A percentile compares a stretch with the other conserved stretches of the same genome.
These are phyloP conservation scores for Oenanthe oenanthe DNA, from an alignment of 2,113 vertebrate species.

Conservation along the genomic window DNA sequence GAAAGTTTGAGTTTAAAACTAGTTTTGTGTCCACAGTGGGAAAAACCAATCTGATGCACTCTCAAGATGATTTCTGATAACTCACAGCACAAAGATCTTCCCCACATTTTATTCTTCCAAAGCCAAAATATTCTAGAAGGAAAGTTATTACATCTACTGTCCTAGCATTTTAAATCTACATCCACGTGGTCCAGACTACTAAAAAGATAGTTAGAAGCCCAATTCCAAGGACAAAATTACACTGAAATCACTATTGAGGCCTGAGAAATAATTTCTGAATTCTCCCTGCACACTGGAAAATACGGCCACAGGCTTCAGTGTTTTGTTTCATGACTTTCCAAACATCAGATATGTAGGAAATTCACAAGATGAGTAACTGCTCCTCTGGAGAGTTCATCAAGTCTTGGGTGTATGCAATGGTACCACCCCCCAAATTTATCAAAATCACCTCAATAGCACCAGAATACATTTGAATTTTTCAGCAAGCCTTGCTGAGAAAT, in stretches of 20 bases:
- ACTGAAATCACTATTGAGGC: background rate
- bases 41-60: background rate
- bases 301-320: background rate
- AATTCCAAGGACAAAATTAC: background rate
- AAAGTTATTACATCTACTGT: background rate
- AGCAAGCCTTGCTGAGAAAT: background rate
- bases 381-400: background rate
- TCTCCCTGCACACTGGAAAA: background rate
- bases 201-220: background rate
- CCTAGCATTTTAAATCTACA: background rate
- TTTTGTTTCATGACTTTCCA: background rate
- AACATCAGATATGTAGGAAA: background rate
- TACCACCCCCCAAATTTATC: background rate
- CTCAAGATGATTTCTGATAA: background rate
- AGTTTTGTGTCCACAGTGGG: background rate
- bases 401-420: background rate
- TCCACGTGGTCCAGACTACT: background rate
- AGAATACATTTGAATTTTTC: background rate
- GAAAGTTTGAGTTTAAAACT: background rate
- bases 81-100: background rate
- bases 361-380: background rate
- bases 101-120: background rate
- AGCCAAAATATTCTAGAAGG: background rate
- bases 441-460: background rate
- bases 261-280: background rate